Base-by-base conservation (phyloP, 2,113 vertebrate genomes). In the Heliornis fulica region DNA sequence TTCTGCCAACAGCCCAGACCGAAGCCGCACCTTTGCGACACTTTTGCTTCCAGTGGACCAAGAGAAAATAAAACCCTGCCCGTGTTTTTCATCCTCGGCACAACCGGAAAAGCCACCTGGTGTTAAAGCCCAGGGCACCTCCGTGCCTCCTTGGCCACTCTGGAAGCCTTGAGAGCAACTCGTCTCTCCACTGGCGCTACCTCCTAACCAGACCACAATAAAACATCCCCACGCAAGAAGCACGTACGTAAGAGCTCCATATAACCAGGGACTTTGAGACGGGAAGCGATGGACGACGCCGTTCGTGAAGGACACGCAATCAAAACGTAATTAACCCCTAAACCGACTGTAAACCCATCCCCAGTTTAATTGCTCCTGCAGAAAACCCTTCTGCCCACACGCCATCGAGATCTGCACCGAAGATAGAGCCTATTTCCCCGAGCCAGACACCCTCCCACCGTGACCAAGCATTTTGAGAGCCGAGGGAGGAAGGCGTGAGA, bases 181-280 rank as follows among this genome's bases (percentile, higher is more conserved):
- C 50, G 6, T n/a, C 40, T 76, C 87, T 29, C 32, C 28, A 20
- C 2, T 63, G 50, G n/a, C 34, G 9, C 4, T 18, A 25, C 0
- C 2, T 66, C 36, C 56, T 23, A 38, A 8, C 11, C 31, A 56
- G 53, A 60, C 3, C 80, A 20, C 63, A 40, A 15, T 36, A 80
- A 88, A 87, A 72, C n/a, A 17, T n/a, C 9, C 18, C 16, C 8
- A 16, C 1, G 13, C 13, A 23, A 93, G 63, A 69, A 0, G 2
- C 2, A 9, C 1, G 0, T 4, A n/a, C 2, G 9, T 10, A 15
- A 64, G 48, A 0, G 9, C 46, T 83, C 68, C 36, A 3, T 2
- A 7, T 4, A 56, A 16, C 0, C 5, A 0, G 9, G 59, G 75
- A 85, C 87, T 84, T 59, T 71, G 76, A 89, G 64, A 80, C 3